Conservation (phyloP, 2,113 vertebrate genomes). For the Indicator maculatus region DNA sequence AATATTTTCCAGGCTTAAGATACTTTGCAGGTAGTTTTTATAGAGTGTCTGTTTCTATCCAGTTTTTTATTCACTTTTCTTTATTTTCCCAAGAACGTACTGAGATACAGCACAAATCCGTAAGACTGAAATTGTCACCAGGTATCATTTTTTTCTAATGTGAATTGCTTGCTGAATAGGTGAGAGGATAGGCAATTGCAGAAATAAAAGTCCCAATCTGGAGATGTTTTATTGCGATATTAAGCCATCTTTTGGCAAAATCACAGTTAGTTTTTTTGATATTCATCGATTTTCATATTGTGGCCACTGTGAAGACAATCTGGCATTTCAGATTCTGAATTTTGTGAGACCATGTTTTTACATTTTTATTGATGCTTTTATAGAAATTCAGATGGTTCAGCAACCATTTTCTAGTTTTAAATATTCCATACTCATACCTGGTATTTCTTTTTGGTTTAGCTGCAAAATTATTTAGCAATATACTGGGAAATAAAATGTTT, state of each 20-base stretch:
- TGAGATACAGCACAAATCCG: neutral
- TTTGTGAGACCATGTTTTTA: neutral
- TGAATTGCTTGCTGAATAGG: neutral
- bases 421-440: slow-evolving; percentile 23
- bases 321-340: slow-evolving; percentile 7
- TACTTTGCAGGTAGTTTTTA: slow-evolving; percentile 60
- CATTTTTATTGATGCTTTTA: slow-evolving; percentile 48
- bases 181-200: slow-evolving; percentile 21
- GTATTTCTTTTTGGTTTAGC: slow-evolving; percentile 41
- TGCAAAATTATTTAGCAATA: slow-evolving; percentile 43
- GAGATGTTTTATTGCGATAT: neutral
- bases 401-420: slow-evolving; percentile 46
- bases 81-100: slow-evolving; percentile 25
- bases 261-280: slow-evolving; percentile 25
- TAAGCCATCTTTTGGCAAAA: slow-evolving; percentile 21
- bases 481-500: slow-evolving; percentile 61
- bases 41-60: slow-evolving; percentile 45
- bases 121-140: neutral
- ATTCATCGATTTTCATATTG: neutral
- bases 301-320: slow-evolving; percentile 15
- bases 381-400: neutral
- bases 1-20: slow-evolving; percentile 9
- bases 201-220: slow-evolving; percentile 24
- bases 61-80: slow-evolving; percentile 34
- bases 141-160: neutral